Percentiles rank a stretch among this genome's conserved stretches.
Evolutionary conservation across 1,140 invertebrate species (phyloP).

Genomic region (Prorops nasuta): DNA sequence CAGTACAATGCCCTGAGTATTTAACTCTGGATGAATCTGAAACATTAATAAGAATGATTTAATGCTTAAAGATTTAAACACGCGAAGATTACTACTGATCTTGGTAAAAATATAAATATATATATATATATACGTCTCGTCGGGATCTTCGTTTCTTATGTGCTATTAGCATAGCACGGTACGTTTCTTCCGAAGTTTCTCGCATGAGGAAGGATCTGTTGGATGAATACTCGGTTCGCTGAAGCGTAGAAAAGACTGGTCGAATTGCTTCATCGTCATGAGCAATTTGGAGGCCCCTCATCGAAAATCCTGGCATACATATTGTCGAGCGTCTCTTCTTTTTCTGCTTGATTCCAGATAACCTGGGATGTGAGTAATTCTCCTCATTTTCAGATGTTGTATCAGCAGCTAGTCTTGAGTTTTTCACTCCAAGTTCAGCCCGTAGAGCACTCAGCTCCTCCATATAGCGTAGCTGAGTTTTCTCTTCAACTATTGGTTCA

Average conservation of each 20-base stretch:
- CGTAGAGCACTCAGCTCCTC: constrained; percentile 47
- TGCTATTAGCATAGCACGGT: constrained; percentile 64
- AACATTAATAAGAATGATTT: constrained; percentile 13
- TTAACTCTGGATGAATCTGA: constrained; percentile 61
- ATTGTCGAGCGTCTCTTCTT: constrained; percentile 65
- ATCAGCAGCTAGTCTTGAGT: constrained; percentile 38
- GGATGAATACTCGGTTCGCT: constrained; percentile 54
- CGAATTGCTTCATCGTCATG: constrained; percentile 44
- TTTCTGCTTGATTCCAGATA: constrained; percentile 59
- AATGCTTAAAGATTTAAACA: constrained; percentile 39
- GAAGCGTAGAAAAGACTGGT: constrained; percentile 57
- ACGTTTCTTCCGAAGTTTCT: constrained; percentile 69
- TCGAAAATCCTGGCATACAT: constrained; percentile 58
- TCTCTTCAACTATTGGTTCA: constrained; percentile 46
- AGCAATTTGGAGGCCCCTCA: constrained; percentile 43
- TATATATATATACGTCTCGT: constrained; percentile 57
- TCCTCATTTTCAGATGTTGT: constrained; percentile 53
- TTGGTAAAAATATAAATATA: constrained; percentile 28
- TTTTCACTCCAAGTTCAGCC: constrained; percentile 42
- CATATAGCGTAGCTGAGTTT: constrained; percentile 46
- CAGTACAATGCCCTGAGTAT: constrained; percentile 60
- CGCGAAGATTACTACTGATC: constrained; percentile 37
- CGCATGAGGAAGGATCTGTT: constrained; percentile 46
- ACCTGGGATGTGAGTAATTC: constrained; percentile 59
- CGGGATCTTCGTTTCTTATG: constrained; percentile 65